These are phyloP conservation scores for Papilio aristodemus DNA, from an alignment of 1,140 invertebrate species.

Conservation along the genomic window DNA sequence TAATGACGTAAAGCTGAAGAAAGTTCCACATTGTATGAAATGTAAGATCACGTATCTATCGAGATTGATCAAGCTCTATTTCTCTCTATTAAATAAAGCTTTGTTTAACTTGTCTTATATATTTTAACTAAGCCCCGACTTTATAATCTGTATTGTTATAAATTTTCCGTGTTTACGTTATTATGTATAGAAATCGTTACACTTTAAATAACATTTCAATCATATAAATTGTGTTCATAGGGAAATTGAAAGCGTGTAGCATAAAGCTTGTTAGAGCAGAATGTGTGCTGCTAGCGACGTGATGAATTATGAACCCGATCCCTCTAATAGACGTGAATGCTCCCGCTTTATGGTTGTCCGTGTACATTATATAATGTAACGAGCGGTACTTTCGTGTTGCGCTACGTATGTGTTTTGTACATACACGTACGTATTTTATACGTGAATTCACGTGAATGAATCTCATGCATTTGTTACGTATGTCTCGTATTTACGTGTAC, in stretches of 20 bases:
- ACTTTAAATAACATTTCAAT: background rate
- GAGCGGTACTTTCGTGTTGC: slow-evolving; percentile 7
- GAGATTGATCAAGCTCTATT: too few species aligned
- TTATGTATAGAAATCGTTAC: too few species aligned
- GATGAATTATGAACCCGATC: slow-evolving; percentile 6
- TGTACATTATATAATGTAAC: slow-evolving; percentile 15
- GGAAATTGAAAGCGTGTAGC: slow-evolving; percentile 5
- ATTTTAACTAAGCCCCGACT: too few species aligned
- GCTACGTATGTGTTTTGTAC: background rate
- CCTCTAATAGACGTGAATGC: slow-evolving; percentile 16
- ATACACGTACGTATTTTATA: background rate
- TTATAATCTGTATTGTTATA: too few species aligned
- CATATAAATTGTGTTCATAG: background rate
- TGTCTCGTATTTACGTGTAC: slow-evolving; percentile 2
- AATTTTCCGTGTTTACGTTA: too few species aligned
- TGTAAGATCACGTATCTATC: too few species aligned
- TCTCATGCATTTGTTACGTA: background rate
- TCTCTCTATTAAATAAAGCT: too few species aligned
- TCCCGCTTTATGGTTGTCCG: slow-evolving; percentile 6
- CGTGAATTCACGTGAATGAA: slow-evolving; percentile 7
- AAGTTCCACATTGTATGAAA: too few species aligned
- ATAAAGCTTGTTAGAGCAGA: background rate
- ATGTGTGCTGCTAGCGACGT: background rate
- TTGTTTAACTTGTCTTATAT: too few species aligned
- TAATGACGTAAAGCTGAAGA: background rate